A percentile compares a stretch with the other conserved stretches of the same genome.
These are phyloP conservation scores for Crossaster papposus DNA, from an alignment of 53 echinoderm and acorn worm genomes.

Conservation along the genomic window DNA sequence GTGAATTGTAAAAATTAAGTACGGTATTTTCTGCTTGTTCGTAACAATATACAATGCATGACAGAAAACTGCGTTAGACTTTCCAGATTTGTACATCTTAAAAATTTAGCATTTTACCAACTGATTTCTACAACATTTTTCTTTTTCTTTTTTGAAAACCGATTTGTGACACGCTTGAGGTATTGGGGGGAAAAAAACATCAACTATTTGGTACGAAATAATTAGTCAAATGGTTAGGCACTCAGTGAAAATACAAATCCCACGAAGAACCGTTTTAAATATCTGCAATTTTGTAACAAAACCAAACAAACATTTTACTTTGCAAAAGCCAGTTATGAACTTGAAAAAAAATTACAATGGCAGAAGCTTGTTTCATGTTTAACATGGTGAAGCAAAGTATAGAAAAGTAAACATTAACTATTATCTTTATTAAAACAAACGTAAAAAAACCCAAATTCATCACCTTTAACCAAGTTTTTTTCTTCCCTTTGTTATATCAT, in stretches of 20 bases:
- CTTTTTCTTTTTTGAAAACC: neutral
- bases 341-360: too few relatives aligned
- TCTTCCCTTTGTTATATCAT: too few relatives aligned
- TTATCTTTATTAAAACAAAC: neutral
- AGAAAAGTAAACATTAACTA: too few relatives aligned
- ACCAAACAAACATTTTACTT: too few relatives aligned
- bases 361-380: too few relatives aligned
- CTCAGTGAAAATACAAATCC: neutral
- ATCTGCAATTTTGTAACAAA: too few relatives aligned
- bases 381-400: too few relatives aligned
- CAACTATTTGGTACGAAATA: slow-evolving; percentile 11
- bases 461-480: neutral
- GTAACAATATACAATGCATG: neutral
- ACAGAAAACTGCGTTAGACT: neutral
- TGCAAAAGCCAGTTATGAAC: too few relatives aligned
- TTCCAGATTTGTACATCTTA: neutral
- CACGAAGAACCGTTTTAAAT: neutral
- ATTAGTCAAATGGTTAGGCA: slow-evolving; percentile 19
- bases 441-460: neutral
- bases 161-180: neutral
- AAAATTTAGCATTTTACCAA: neutral
- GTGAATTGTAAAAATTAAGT: neutral
- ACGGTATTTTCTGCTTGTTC: neutral
- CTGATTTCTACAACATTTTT: neutral
- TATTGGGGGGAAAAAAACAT: slow-evolving; percentile 8